These are phyloP conservation scores for Pygmarrhopalites habei DNA, from an alignment of 1,140 invertebrate genomes.

Conservation along the genomic window DNA sequence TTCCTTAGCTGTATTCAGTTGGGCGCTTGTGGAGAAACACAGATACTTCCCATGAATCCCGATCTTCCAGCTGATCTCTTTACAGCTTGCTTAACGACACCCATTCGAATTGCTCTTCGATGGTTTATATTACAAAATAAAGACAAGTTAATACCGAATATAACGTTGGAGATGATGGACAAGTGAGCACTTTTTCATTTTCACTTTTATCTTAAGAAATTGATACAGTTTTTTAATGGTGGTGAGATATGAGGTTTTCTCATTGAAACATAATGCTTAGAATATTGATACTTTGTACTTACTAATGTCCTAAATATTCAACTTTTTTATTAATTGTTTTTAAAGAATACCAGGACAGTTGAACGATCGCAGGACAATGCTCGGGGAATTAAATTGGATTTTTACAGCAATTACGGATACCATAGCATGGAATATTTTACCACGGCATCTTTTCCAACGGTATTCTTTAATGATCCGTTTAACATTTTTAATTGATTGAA, in stretches of 20 bases:
- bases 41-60: constrained; percentile 94
- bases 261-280: too few relatives aligned
- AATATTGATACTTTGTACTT: too few relatives aligned
- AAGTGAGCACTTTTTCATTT: constrained; percentile 58
- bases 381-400: constrained; percentile 99
- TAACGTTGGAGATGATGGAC: constrained; percentile 77
- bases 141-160: constrained; percentile 67
- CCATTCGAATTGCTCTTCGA: constrained; percentile 90
- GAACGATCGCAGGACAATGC: constrained; percentile 90
- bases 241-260: too few relatives aligned
- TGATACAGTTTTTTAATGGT: too few relatives aligned
- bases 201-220: neutral
- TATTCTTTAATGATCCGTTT: constrained; percentile 5
- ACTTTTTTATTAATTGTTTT: too few relatives aligned
- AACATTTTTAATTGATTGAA: too few relatives aligned
- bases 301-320: too few relatives aligned
- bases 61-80: constrained; percentile 98
- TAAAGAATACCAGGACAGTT: constrained; percentile 86
- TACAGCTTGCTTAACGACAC: constrained; percentile 94
- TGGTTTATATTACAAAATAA: constrained; percentile 89
- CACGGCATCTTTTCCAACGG: constrained; percentile 44
- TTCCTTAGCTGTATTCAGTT: constrained; percentile 92
- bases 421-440: constrained; percentile 97
- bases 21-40: constrained; percentile 83
- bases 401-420: constrained; percentile 99